These are phyloP conservation scores for Tricholaema leucomelas DNA, from an alignment of 2,113 vertebrate species.

Conservation along the genomic window DNA sequence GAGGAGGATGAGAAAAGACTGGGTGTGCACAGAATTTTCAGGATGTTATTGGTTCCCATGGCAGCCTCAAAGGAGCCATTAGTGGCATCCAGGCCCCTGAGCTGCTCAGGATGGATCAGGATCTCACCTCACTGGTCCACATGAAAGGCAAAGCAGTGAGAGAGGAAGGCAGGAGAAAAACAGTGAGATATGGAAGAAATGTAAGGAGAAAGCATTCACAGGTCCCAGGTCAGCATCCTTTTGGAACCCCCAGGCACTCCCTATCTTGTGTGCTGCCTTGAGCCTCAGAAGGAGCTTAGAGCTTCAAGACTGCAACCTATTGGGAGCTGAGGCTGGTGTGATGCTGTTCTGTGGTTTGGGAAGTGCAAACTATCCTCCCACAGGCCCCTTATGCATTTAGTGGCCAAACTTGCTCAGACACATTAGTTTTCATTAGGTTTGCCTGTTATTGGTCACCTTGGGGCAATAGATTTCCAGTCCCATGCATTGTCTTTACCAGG, in stretches of 20 bases:
- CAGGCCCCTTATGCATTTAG: fast-evolving
- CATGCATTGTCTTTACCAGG: fast-evolving
- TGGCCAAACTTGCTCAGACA: background rate
- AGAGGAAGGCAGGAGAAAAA: background rate
- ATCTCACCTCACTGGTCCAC: background rate
- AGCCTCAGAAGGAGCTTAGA: background rate
- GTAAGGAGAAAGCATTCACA: background rate
- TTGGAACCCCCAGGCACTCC: fast-evolving
- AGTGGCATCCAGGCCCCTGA: background rate
- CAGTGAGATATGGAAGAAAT: background rate
- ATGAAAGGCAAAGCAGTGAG: background rate
- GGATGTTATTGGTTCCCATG: background rate
- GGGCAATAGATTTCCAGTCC: background rate
- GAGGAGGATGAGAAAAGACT: background rate
- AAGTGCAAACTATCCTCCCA: background rate
- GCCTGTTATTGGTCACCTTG: fast-evolving
- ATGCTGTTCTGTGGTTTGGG: fast-evolving
- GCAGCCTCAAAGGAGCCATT: background rate
- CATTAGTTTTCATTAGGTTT: background rate
- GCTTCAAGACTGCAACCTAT: background rate
- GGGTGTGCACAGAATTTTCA: background rate
- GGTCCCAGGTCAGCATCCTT: background rate
- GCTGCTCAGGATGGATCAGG: too few relatives aligned
- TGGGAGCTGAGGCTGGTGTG: fast-evolving
- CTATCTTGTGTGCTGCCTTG: fast-evolving